Evolutionary conservation across 2,113 vertebrate species (phyloP).

Genomic region (Sapayoa aenigma): DNA sequence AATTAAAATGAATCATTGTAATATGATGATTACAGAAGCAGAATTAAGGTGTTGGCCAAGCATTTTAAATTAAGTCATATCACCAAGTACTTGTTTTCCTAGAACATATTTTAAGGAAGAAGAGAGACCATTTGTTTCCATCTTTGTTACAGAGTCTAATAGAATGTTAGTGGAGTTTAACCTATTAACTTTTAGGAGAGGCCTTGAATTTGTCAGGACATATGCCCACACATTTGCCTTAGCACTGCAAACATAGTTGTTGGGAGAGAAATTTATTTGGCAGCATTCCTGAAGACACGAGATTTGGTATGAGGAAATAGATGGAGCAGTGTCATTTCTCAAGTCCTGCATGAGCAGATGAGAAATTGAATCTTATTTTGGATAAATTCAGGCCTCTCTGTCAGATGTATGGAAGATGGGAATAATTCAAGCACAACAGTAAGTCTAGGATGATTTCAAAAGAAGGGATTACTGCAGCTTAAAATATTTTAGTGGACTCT

Average conservation of each 20-base stretch:
- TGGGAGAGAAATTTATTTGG: background rate
- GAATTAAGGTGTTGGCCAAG: background rate
- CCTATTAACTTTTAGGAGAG: background rate
- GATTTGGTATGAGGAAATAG: background rate
- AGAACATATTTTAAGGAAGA: background rate
- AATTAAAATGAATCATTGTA: background rate
- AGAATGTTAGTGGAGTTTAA: background rate
- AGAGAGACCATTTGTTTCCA: background rate
- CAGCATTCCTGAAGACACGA: background rate
- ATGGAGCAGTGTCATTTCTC: background rate
- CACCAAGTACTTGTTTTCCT: background rate
- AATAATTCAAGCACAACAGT: background rate
- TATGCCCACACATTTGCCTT: background rate
- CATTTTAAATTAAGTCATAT: background rate
- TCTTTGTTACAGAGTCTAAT: background rate
- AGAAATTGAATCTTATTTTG: constrained; percentile 2
- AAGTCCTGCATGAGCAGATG: background rate
- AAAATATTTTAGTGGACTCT: background rate
- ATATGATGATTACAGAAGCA: background rate
- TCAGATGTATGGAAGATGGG: background rate
- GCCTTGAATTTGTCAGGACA: background rate
- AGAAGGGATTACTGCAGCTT: background rate
- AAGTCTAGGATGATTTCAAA: background rate
- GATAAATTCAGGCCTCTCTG: background rate
- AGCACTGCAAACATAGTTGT: background rate